Base-by-base conservation (phyloP, 2,113 vertebrate genomes). In the Gambusia affinis region DNA sequence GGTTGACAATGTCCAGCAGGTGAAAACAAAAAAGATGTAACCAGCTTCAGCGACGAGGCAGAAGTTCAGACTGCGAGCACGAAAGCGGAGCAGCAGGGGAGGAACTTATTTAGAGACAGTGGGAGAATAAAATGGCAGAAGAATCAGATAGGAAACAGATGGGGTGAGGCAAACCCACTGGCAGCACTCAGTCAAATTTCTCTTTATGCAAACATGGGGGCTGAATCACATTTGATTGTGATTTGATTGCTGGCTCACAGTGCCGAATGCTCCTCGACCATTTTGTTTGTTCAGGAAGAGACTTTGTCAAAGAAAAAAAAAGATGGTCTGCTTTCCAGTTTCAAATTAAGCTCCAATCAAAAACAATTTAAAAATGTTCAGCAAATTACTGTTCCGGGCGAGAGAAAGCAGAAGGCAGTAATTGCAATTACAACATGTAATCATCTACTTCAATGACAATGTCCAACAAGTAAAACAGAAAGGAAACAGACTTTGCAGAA, bases 151-250 rank as follows among this genome's bases (percentile, higher is more conserved):
- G 27, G 33, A 35, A 15, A 24, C 19, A 19, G 8, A 30, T 12
- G 24, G 3, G 39, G 27, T 30, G 67, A 39, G 3, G 22, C 12
- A 2, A 37, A 39, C 62, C 51, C 47, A 8, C 29, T 39, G 73
- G 28, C 28, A 64, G 44, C 60, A 30, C 44, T n/a, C 60, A n/a
- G 64, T 35, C 57, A 14, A 24, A 57, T 37, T 47, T 12, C 17
- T 30, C 42, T 27, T 72, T 64, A 75, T 65, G 81, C 76, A 79
- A 75, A 84, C 24, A 15, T 66, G 15, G 37, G 1, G 22, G 30
- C 7, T 11, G 27, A 27, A 66, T 73, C 57, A 19, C 22, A 71
- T 78, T 39, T 74, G 70, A 67, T 14, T 76, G 57, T 31, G 42
- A 76, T 76, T 72, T 69, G 73, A 64, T 61, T 78, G 70, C 27